Conservation (phyloP, 2,888 invertebrate genomes). For the Agrochola litura region DNA sequence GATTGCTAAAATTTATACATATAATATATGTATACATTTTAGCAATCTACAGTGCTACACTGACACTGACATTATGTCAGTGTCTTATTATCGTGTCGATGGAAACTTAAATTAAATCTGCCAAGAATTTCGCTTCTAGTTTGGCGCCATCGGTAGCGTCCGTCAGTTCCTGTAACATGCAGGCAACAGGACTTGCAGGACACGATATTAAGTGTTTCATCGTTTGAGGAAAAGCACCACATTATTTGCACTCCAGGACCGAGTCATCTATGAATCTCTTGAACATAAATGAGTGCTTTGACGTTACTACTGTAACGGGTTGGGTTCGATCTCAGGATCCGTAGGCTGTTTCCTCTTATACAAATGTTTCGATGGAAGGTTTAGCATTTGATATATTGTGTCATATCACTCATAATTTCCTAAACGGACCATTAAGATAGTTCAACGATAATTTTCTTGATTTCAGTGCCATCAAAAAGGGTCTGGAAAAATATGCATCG, state of each 20-base stretch:
- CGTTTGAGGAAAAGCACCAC: neutral
- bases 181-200: neutral
- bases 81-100: neutral
- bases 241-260: neutral
- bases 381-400: neutral
- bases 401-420: neutral
- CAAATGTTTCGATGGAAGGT: neutral
- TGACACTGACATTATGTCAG: too few species aligned
- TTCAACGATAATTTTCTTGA: neutral
- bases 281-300: neutral
- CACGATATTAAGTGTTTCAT: neutral
- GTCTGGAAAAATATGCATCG: constrained; percentile 47
- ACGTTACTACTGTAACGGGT: neutral
- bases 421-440: neutral
- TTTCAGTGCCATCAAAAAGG: constrained; percentile 40
- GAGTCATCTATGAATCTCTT: neutral
- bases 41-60: too few species aligned
- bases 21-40: too few species aligned
- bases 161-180: neutral
- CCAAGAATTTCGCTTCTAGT: neutral
- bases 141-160: neutral
- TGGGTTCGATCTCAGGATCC: neutral
- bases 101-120: neutral
- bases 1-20: neutral
- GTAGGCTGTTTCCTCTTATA: neutral